phyloP scores from a whole-genome alignment of 1,140 invertebrate genomes.

The Leguminivora glycinivorella region DNA sequence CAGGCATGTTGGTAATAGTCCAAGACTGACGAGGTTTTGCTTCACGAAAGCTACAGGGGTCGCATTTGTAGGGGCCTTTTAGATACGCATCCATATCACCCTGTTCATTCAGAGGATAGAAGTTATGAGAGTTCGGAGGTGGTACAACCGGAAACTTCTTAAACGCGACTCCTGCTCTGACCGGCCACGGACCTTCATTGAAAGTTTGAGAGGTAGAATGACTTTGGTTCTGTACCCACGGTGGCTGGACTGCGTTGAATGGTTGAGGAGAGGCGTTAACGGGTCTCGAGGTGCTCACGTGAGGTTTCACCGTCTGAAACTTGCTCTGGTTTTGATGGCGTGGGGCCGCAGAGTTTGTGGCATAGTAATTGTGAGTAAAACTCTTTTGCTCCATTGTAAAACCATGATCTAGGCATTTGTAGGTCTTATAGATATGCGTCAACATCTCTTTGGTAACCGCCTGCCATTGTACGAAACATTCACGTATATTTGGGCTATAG shows the following conservation, averaged over 20 bases:
- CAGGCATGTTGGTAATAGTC: slow-evolving; percentile 70
- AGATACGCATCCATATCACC: slow-evolving; percentile 60
- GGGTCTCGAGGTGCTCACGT: slow-evolving; percentile 55
- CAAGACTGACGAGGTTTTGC: slow-evolving; percentile 72
- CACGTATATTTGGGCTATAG: slow-evolving; percentile 74
- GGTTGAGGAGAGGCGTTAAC: slow-evolving; percentile 66
- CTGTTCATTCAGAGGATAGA: slow-evolving; percentile 64
- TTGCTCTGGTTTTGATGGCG: slow-evolving; percentile 71
- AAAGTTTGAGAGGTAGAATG: slow-evolving; percentile 53
- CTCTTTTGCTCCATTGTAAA: slow-evolving; percentile 76
- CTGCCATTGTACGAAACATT: slow-evolving; percentile 78
- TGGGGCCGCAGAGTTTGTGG: slow-evolving; percentile 66
- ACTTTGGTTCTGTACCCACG: slow-evolving; percentile 65
- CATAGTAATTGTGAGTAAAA: slow-evolving; percentile 75
- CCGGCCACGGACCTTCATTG: slow-evolving; percentile 61
- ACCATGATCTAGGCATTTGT: slow-evolving; percentile 72
- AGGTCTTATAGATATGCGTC: slow-evolving; percentile 74
- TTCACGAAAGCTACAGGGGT: slow-evolving; percentile 62
- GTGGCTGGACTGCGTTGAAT: slow-evolving; percentile 63
- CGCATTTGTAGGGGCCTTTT: slow-evolving; percentile 65
- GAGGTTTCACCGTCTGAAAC: slow-evolving; percentile 60
- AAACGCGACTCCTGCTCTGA: slow-evolving; percentile 54
- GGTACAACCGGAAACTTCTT: slow-evolving; percentile 66
- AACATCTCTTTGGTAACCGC: slow-evolving; percentile 75
- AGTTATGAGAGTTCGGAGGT: slow-evolving; percentile 57